phyloP scores from a whole-genome alignment of 1,140 invertebrate genomes.

The Maconellicoccus hirsutus region DNA sequence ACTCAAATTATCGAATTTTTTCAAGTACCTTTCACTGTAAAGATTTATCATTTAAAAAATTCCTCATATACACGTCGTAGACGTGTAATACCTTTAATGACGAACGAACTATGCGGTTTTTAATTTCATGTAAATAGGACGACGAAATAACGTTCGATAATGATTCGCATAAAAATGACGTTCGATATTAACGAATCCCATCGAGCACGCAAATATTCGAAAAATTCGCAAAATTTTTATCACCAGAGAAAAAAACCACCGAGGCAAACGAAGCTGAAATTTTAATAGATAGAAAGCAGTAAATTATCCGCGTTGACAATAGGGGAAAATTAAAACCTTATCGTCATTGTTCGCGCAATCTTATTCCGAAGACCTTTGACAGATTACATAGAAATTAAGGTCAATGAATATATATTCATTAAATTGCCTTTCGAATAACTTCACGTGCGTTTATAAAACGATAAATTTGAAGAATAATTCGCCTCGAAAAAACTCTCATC shows the following conservation, averaged over 20 bases:
- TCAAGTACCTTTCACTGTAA: too few relatives aligned
- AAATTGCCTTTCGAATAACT: too few relatives aligned
- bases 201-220: not conserved
- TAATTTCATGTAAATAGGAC: slow-evolving; percentile 9
- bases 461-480: too few relatives aligned
- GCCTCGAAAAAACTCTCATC: too few relatives aligned
- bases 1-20: too few relatives aligned
- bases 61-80: too few relatives aligned
- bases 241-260: not conserved
- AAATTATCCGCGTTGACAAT: not conserved
- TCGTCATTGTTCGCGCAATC: not conserved
- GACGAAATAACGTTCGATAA: not conserved
- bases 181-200: not conserved
- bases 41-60: too few relatives aligned
- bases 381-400: not conserved
- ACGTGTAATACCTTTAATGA: too few relatives aligned
- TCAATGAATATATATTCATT: not conserved
- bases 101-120: not conserved
- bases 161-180: not conserved
- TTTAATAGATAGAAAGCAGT: not conserved
- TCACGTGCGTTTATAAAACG: too few relatives aligned
- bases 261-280: not conserved
- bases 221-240: not conserved
- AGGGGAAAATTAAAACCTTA: not conserved
- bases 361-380: not conserved